Evolutionary conservation across 2,113 vertebrate genomes (phyloP), one percentile per base, ranked within the genome.

Genomic region (Brevimyrus niger): DNA sequence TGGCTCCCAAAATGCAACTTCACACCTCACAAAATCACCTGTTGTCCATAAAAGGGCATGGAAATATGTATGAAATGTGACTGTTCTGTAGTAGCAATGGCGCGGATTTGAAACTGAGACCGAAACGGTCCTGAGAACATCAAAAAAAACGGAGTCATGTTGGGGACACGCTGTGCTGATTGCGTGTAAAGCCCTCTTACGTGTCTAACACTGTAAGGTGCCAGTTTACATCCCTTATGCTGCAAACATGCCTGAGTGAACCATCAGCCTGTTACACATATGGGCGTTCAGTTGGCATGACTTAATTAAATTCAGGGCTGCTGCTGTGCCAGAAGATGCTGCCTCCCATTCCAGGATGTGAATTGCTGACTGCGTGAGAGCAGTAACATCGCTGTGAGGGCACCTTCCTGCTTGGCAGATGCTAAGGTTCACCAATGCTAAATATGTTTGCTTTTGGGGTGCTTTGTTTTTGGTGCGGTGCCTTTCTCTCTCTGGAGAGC

Each of bases 231-330:
- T 76, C 5, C 31, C 35, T 87, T 17, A 9, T 31, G 17, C 86
- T 0, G 19, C 35, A 42, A n/a, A 87, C 35, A 38, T 87, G 38
- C 31, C 58, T 87, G 87, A 87, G 87, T 61, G 87, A 87, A 38
- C 65, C 55, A 58, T 44, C 55, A 61, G 87, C 51, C 53, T 87
- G 55, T 61, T 87, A 88, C 31, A n/a, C 55, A 85, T 88, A 92
- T 91, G 93, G 93, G 92, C 44, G 13, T 87, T 53, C 15, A 19
- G 50, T 53, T 84, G 27, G 35, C 85, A 50, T 38, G 50, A 87
- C 27, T 87, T 87, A 87, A 87, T 87, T 87, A 87, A 87, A 87
- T 87, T 19, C 31, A 55, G 21, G 48, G 27, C 85, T 53, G 85
- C n/a, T 38, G 85, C 17, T 87, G 31, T 87, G 85, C 48, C 50